phyloP scores from a whole-genome alignment of 2,888 invertebrate species.

The Eupithecia subfuscata region DNA sequence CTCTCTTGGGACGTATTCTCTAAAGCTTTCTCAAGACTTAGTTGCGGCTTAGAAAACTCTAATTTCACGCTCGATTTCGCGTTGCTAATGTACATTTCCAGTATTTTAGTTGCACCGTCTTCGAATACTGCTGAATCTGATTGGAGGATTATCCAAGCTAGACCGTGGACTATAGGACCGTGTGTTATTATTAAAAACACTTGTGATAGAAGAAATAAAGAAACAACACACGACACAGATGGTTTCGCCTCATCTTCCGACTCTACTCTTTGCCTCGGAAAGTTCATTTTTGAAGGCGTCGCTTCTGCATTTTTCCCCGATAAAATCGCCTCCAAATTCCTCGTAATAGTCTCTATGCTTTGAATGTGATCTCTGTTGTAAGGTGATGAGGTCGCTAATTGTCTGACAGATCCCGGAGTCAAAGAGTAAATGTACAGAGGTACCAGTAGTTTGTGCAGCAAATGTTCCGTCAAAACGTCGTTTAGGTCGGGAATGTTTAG shows the following conservation, averaged over 20 bases:
- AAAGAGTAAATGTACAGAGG: slow-evolving; percentile 97
- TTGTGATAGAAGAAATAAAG: slow-evolving; percentile 95
- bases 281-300: slow-evolving; percentile 72
- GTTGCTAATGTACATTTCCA: slow-evolving; percentile 86
- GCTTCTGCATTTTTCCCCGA: slow-evolving; percentile 83
- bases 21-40: slow-evolving; percentile 90
- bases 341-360: slow-evolving; percentile 85
- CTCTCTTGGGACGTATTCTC: slow-evolving; percentile 78
- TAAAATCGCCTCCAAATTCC: slow-evolving; percentile 86
- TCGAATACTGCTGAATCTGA: slow-evolving; percentile 89
- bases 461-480: slow-evolving; percentile 96
- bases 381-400: slow-evolving; percentile 63
- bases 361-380: slow-evolving; percentile 76
- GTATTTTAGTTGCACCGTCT: slow-evolving; percentile 87
- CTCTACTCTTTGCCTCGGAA: slow-evolving; percentile 68
- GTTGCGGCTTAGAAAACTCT: slow-evolving; percentile 88
- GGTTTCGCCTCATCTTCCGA: slow-evolving; percentile 85
- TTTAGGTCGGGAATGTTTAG: slow-evolving; percentile 96
- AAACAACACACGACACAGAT: slow-evolving; percentile 94
- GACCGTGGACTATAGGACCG: slow-evolving; percentile 93
- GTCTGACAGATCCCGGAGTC: slow-evolving; percentile 74
- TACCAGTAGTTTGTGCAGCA: slow-evolving; percentile 95
- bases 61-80: slow-evolving; percentile 84
- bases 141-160: slow-evolving; percentile 95
- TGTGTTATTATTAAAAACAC: slow-evolving; percentile 97